Evolutionary conservation across 2,797 vertebrate genomes (phyloP), one percentile per base, ranked within the genome.

Genomic region (Chromis chromis): DNA sequence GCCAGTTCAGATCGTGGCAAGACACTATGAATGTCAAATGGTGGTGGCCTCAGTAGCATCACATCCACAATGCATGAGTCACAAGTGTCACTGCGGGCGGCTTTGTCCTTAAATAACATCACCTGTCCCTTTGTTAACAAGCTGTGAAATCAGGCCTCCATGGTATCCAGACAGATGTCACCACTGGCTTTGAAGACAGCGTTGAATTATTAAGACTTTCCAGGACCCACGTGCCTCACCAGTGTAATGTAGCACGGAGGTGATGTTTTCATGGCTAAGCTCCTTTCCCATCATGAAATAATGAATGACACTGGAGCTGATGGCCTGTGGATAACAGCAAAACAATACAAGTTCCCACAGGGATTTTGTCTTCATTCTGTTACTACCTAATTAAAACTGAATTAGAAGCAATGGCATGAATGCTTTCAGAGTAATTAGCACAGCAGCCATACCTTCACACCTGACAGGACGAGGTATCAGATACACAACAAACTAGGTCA

Each of bases 121-220:
- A 58, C 68, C 31, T 72, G 42, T 67, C 56, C 57, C 65, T 48
- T 58, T 81, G 77, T 80, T 73, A 83, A 74, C 65, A 83, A 81
- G 70, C 71, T 86, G 74, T 86, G 80, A 86, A 86, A 85, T 74
- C 77, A 86, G 75, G 67, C 63, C 27, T 53, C 27, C n/a, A 28
- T 14, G 55, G 62, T 70, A 49, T 44, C 74, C 22, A 33, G 53
- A 84, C 73, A 33, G 60, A 80, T 82, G 78, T 85, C 79, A 67
- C 61, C 62, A 53, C 40, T 33, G 66, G 63, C 44, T 65, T 53
- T 54, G 48, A 68, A 68, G 70, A 78, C 65, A 60, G 56, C 44
- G 16, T 56, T 91, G 25, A 78, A 90, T 89, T 89, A 90, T 91
- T 90, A 54, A 90, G 67, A 11, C 49, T 28, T 16, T 16, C 17